Conservation (phyloP, 2,113 vertebrate species). For the Diglossa brunneiventris region DNA sequence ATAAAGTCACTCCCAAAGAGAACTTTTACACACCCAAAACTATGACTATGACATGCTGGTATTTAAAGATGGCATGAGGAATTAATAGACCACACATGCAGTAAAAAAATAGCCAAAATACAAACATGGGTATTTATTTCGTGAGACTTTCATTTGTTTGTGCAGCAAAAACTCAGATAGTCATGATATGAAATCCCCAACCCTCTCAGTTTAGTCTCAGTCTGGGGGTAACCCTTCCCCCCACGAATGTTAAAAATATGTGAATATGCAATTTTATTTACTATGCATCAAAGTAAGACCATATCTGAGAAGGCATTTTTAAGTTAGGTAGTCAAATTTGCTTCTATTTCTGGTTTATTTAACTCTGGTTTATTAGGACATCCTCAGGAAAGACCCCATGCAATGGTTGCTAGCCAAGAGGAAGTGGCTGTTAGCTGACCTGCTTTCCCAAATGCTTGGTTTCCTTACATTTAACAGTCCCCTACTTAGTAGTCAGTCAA, state of each 20-base stretch:
- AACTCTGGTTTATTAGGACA: neutral
- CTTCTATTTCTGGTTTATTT: neutral
- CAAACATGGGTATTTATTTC: neutral
- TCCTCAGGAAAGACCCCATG: neutral
- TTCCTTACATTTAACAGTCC: neutral
- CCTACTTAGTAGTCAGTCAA: neutral
- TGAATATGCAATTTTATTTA: rapidly evolving
- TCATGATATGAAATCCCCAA: neutral
- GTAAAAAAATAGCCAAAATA: neutral
- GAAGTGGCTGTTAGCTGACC: neutral
- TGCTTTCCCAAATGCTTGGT: neutral
- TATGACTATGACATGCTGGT: neutral
- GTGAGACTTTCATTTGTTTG: neutral
- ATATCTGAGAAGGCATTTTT: neutral
- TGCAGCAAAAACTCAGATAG: neutral
- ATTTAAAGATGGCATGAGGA: neutral
- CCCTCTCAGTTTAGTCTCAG: neutral
- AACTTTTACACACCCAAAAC: neutral
- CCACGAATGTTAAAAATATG: neutral
- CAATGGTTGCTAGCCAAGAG: neutral
- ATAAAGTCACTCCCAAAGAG: neutral
- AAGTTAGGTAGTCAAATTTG: neutral
- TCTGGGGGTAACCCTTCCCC: neutral
- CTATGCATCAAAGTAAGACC: rapidly evolving
- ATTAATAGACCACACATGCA: neutral